A percentile compares a stretch with the other conserved stretches of the same genome.
Conservation (phyloP, 1,140 invertebrate genomes). For the Magallana angulata region DNA sequence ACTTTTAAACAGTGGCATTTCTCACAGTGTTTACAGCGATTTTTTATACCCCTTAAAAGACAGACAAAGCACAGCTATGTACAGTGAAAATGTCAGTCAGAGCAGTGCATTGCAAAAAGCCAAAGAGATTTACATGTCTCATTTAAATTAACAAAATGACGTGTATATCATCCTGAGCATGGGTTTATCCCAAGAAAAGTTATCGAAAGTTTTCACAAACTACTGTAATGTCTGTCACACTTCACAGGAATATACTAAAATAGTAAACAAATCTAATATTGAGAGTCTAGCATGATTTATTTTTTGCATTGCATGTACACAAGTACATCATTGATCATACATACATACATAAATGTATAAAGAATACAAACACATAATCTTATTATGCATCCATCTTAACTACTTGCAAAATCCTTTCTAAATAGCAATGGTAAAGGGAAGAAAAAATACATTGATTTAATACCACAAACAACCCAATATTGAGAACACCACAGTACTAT, state of each 20-base stretch:
- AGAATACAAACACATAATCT: slow-evolving; percentile 23
- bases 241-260: too few species aligned
- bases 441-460: neutral
- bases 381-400: slow-evolving; percentile 1
- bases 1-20: neutral
- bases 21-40: neutral
- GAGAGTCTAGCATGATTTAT: slow-evolving; percentile 29
- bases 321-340: slow-evolving; percentile 31
- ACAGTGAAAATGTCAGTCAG: neutral
- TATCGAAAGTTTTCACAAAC: too few species aligned
- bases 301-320: slow-evolving; percentile 33
- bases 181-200: too few species aligned
- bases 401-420: neutral
- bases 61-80: neutral
- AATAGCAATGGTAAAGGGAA: neutral
- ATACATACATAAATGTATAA: slow-evolving; percentile 19
- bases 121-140: neutral
- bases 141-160: neutral
- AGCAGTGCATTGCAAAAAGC: neutral
- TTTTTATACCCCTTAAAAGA: neutral
- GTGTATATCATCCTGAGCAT: too few species aligned
- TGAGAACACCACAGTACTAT: neutral
- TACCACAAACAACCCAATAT: slow-evolving; percentile 20
- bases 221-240: too few species aligned
- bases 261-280: too few species aligned